Percentiles rank a stretch among this genome's conserved stretches.
Evolutionary conservation across 2,797 vertebrate species (phyloP).

Genomic region (Kryptolebias ocellatus): DNA sequence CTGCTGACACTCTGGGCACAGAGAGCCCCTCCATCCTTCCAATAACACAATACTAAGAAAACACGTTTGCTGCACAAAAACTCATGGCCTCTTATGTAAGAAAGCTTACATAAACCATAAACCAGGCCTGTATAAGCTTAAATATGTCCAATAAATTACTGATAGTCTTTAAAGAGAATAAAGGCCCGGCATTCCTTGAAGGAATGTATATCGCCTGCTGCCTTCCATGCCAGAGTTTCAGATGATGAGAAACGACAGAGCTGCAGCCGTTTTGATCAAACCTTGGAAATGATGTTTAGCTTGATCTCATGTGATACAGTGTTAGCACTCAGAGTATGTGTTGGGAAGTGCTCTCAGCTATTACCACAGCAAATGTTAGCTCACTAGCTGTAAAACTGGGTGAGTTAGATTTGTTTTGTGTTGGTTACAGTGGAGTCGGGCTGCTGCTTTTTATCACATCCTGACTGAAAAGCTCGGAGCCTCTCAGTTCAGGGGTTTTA

Average conservation of each 20-base stretch:
- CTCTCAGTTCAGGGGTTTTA: slow-evolving; percentile 20
- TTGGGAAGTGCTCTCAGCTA: too few species aligned
- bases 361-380: background rate
- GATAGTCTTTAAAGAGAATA: too few species aligned
- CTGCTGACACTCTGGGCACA: slow-evolving; percentile 44
- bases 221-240: too few species aligned
- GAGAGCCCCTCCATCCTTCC: slow-evolving; percentile 28
- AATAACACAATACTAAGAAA: slow-evolving; percentile 9
- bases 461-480: slow-evolving; percentile 16
- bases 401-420: background rate
- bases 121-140: background rate
- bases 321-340: too few species aligned
- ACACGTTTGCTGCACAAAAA: slow-evolving; percentile 2
- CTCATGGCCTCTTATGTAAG: slow-evolving; percentile 10
- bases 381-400: background rate
- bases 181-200: too few species aligned
- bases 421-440: too few species aligned
- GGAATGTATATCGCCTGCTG: too few species aligned
- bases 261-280: too few species aligned
- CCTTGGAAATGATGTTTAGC: too few species aligned
- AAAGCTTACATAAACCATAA: slow-evolving; percentile 9
- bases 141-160: background rate
- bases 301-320: too few species aligned
- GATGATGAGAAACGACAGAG: too few species aligned
- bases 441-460: slow-evolving; percentile 25